Conservation (phyloP, 2,888 invertebrate species). For the Pseudoips prasinana region DNA sequence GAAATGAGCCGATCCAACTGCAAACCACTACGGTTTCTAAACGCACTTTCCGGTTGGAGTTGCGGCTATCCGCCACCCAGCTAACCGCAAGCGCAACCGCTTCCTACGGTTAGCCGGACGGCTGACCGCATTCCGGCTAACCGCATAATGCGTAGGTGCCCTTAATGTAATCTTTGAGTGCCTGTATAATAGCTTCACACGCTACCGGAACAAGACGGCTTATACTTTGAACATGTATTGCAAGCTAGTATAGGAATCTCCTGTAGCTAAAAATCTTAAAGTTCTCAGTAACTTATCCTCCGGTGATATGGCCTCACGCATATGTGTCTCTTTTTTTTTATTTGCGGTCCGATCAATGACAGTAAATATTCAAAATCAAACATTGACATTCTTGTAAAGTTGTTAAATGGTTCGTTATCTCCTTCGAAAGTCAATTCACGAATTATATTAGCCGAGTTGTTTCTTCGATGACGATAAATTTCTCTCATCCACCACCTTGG, state of each 20-base stretch:
- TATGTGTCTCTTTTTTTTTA: conserved; percentile 6
- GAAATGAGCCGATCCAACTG: no score
- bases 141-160: no score
- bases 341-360: conserved; percentile 3
- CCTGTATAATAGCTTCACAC: conserved; percentile 14
- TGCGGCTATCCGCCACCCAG: no score
- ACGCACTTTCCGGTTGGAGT: no score
- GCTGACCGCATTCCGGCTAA: no score
- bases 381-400: conserved; percentile 12
- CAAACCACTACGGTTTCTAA: no score
- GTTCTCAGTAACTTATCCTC: conserved; percentile 8
- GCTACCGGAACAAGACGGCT: conserved; percentile 20
- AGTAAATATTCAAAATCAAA: conserved; percentile 6
- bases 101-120: no score
- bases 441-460: conserved; percentile 3
- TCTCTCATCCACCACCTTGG: background rate
- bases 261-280: conserved; percentile 23
- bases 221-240: conserved; percentile 25
- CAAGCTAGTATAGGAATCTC: conserved; percentile 18
- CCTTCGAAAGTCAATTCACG: conserved; percentile 9
- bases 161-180: conserved; percentile 8
- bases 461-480: background rate
- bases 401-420: conserved; percentile 12
- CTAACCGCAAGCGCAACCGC: no score
- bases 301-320: conserved; percentile 8